Evolutionary conservation across 2,797 vertebrate genomes (phyloP).

Genomic region (Philypnodon macrostomus): DNA sequence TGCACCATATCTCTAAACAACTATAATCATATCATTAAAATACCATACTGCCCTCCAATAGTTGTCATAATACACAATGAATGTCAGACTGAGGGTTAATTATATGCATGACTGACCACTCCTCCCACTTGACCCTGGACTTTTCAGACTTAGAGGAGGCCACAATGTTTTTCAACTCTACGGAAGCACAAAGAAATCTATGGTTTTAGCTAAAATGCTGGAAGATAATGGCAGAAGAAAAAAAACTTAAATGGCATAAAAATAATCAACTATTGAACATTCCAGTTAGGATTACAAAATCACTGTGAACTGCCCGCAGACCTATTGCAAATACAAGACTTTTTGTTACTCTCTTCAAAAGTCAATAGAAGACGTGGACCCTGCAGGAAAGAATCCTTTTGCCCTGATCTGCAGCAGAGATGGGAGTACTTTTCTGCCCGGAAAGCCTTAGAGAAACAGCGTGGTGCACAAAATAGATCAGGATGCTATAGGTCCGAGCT

Average conservation of each 20-base stretch:
- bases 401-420: slow-evolving; percentile 40
- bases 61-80: slow-evolving; percentile 6
- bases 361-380: slow-evolving; percentile 50
- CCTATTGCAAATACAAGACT: slow-evolving; percentile 20
- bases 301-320: no score
- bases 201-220: slow-evolving; percentile 10
- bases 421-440: slow-evolving; percentile 37
- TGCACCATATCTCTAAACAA: no score
- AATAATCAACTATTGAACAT: no score
- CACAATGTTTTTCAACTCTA: slow-evolving; percentile 18
- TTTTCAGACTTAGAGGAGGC: slow-evolving; percentile 12
- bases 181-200: slow-evolving; percentile 27
- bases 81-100: slow-evolving; percentile 7
- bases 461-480: slow-evolving; percentile 50
- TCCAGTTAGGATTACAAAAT: no score
- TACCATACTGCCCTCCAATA: no score
- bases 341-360: slow-evolving; percentile 38
- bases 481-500: slow-evolving; percentile 42
- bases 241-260: no score
- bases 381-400: slow-evolving; percentile 38
- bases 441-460: slow-evolving; percentile 45
- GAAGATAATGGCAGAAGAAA: background rate
- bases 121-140: slow-evolving; percentile 28
- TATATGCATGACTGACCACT: slow-evolving; percentile 23
- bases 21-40: no score